Conservation (phyloP, 2,797 vertebrate species). For the Hoplostethus atlanticus region DNA sequence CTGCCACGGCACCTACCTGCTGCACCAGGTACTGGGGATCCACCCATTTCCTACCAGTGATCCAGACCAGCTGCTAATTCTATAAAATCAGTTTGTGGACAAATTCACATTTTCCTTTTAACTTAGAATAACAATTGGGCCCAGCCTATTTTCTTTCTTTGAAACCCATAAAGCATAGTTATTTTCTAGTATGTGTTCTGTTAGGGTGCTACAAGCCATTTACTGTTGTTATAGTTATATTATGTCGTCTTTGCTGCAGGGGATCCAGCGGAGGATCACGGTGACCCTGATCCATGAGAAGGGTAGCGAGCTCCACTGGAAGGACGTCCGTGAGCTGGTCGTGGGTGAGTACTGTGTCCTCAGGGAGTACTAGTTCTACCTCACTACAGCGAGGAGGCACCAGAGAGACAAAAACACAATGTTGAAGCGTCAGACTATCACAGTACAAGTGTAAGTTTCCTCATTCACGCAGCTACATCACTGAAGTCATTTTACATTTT, state of each 20-base stretch:
- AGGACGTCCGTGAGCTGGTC: slow-evolving; percentile 96
- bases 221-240: slow-evolving; percentile 6
- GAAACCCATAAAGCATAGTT: slow-evolving; percentile 9
- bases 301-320: slow-evolving; percentile 98
- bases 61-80: neutral
- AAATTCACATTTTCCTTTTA: neutral
- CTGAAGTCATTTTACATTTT: slow-evolving; percentile 36
- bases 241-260: slow-evolving; percentile 80
- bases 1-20: slow-evolving; percentile 96
- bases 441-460: neutral
- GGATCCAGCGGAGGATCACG: slow-evolving; percentile 96
- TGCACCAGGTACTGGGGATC: slow-evolving; percentile 91
- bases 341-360: slow-evolving; percentile 89
- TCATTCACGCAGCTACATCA: slow-evolving; percentile 15
- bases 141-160: neutral
- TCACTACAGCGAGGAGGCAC: neutral
- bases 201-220: neutral
- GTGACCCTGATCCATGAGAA: slow-evolving; percentile 98
- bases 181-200: neutral
- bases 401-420: slow-evolving; percentile 4
- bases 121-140: neutral
- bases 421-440: neutral
- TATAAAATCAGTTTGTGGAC: neutral
- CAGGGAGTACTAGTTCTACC: neutral
- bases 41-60: neutral